Percentiles rank a stretch among this genome's conserved stretches.
Conservation (phyloP, 1,140 invertebrate genomes). For the Neotoxoptera formosana region DNA sequence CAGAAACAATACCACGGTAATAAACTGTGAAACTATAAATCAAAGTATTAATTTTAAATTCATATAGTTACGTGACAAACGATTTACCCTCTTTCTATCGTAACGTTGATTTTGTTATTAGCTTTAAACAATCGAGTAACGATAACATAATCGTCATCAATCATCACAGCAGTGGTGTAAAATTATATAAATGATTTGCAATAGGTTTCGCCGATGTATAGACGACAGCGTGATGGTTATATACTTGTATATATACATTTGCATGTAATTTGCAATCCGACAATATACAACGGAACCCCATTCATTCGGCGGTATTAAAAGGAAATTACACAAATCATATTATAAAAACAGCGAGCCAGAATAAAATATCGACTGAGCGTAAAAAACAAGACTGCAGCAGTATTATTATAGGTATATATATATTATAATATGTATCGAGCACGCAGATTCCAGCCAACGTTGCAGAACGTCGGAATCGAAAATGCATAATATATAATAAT, state of each 20-base stretch:
- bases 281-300: neutral
- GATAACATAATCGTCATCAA: neutral
- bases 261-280: neutral
- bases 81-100: neutral
- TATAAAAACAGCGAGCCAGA: neutral
- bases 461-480: neutral
- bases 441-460: neutral
- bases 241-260: neutral
- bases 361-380: neutral
- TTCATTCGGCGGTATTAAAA: neutral
- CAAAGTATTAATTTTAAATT: conserved; percentile 20
- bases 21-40: neutral
- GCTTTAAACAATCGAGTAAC: neutral
- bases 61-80: neutral
- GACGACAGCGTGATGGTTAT: neutral
- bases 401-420: neutral
- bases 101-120: neutral
- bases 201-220: neutral
- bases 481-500: neutral
- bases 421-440: neutral
- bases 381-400: neutral
- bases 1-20: neutral
- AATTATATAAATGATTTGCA: neutral
- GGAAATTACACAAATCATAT: neutral
- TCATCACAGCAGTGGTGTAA: neutral